A percentile compares a stretch with the other conserved stretches of the same genome.
phyloP scores from a whole-genome alignment of 1,140 invertebrate genomes.

The Uloborus diversus region DNA sequence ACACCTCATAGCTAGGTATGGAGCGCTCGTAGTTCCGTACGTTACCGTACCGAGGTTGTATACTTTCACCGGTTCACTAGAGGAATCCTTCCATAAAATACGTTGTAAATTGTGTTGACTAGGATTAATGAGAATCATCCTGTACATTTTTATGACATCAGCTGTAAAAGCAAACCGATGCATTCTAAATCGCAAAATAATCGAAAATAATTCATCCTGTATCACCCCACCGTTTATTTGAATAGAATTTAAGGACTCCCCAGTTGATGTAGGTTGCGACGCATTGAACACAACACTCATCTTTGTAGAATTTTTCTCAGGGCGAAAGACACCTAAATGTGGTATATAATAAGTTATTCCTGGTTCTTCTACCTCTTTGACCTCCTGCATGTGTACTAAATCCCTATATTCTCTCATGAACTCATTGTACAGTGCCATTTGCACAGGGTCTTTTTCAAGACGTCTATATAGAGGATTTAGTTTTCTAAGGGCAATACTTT shows the following conservation, averaged over 20 bases:
- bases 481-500: too few relatives aligned
- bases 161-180: background rate
- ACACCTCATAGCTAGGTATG: slow-evolving; percentile 61
- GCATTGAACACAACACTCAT: background rate
- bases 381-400: too few relatives aligned
- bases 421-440: too few relatives aligned
- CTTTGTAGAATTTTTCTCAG: background rate
- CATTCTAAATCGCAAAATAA: background rate
- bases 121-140: background rate
- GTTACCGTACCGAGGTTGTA: slow-evolving; percentile 32
- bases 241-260: background rate
- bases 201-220: slow-evolving; percentile 8
- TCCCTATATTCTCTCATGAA: too few relatives aligned
- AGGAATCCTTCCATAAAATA: slow-evolving; percentile 29
- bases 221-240: background rate
- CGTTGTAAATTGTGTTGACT: background rate
- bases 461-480: too few relatives aligned
- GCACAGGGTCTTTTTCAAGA: too few relatives aligned
- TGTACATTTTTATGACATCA: background rate
- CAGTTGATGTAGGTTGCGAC: background rate
- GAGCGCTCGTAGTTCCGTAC: slow-evolving; percentile 62
- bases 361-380: background rate
- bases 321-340: background rate
- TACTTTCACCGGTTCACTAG: background rate
- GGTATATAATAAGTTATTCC: slow-evolving; percentile 1